Evolutionary conservation across 2,797 vertebrate genomes (phyloP).

Genomic region (Podarcis lilfordi): DNA sequence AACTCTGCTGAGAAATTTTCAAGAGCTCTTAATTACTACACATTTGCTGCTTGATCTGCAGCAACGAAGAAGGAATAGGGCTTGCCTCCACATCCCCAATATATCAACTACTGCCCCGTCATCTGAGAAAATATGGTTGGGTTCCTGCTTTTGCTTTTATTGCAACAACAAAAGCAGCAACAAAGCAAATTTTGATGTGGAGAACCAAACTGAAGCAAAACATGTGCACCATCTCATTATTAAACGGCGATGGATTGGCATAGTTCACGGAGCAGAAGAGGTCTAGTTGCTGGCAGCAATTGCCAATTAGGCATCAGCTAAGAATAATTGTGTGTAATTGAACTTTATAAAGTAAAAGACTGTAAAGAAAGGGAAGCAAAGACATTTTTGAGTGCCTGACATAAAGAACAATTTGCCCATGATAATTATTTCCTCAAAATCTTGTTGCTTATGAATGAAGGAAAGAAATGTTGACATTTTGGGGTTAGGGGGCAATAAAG

Average conservation of each 20-base stretch:
- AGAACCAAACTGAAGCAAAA: not conserved
- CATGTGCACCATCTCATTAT: not conserved
- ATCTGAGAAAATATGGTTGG: not conserved
- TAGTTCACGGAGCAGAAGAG: not conserved
- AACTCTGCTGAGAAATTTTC: no score
- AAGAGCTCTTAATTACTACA: no score
- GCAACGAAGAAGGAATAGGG: no score
- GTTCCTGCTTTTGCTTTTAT: not conserved
- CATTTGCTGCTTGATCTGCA: no score
- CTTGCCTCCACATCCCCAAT: no score
- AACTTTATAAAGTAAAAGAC: not conserved
- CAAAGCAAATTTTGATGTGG: not conserved
- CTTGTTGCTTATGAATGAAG: not conserved
- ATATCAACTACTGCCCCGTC: no score
- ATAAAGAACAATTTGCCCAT: not conserved
- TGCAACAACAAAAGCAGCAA: not conserved
- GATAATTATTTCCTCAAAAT: not conserved
- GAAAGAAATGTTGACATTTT: not conserved
- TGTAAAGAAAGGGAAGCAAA: not conserved
- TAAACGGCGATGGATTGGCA: not conserved
- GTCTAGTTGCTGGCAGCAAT: conserved; percentile 6
- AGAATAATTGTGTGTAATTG: not conserved
- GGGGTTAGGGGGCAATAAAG: not conserved
- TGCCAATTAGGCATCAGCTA: not conserved
- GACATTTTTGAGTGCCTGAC: not conserved